These are phyloP conservation scores for Caenorhabditis macrosperma DNA, from an alignment of 2,888 invertebrate species.

Conservation along the genomic window DNA sequence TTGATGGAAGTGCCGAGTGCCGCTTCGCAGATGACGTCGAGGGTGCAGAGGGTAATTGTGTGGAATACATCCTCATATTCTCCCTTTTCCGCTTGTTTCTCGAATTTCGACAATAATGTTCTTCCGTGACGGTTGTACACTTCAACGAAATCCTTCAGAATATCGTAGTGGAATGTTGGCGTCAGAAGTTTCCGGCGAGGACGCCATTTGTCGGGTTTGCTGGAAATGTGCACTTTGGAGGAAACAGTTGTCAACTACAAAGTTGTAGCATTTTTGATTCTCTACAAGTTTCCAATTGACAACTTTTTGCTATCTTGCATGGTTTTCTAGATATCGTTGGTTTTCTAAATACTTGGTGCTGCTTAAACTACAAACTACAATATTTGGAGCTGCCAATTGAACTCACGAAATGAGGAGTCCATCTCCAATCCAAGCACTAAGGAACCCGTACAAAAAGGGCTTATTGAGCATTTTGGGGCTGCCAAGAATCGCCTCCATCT, in stretches of 20 bases:
- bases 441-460: conserved; percentile 81
- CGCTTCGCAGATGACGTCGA: conserved; percentile 82
- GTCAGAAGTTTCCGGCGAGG: conserved; percentile 81
- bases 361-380: background rate
- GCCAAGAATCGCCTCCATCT: conserved; percentile 79
- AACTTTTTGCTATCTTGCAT: too few species aligned
- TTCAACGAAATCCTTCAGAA: conserved; percentile 82
- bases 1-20: conserved; percentile 77
- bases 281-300: too few species aligned
- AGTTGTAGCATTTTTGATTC: too few species aligned
- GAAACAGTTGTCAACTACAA: too few species aligned
- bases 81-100: conserved; percentile 64
- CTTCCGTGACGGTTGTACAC: conserved; percentile 82
- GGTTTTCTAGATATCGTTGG: too few species aligned
- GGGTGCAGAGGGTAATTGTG: conserved; percentile 81
- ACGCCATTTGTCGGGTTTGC: conserved; percentile 81
- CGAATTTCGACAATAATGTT: conserved; percentile 77
- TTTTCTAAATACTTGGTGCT: background rate
- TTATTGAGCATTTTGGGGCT: conserved; percentile 81
- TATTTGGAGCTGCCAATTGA: too few species aligned
- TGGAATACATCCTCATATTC: conserved; percentile 70
- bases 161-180: conserved; percentile 82
- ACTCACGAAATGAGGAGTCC: conserved; percentile 82
- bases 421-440: conserved; percentile 83
- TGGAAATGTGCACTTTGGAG: conserved; percentile 50